phyloP scores from a whole-genome alignment of 30 jellyfish, hydroid and myxozoan species.

The Catostylus mosaicus region DNA sequence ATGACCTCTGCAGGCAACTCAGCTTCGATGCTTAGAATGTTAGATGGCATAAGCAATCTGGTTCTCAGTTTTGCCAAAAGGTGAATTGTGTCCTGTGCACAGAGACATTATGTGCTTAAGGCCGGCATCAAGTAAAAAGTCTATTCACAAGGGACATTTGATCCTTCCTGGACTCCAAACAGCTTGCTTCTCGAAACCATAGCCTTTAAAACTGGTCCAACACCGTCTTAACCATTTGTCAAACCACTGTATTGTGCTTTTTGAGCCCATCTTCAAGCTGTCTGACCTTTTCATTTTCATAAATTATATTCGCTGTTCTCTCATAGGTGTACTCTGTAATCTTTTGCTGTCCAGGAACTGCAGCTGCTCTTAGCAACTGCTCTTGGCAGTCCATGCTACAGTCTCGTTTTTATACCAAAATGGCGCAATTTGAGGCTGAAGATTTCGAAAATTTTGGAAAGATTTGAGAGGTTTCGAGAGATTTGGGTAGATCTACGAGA shows the following conservation, averaged over 20 bases:
- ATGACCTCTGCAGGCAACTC: slow-evolving; percentile 44
- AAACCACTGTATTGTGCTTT: slow-evolving; percentile 18
- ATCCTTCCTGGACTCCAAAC: slow-evolving; percentile 5
- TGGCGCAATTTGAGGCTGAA: too few relatives aligned
- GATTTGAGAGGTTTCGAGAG: too few relatives aligned
- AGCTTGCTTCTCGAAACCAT: slow-evolving; percentile 30
- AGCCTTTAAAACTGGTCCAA: slow-evolving; percentile 61
- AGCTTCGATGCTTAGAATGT: slow-evolving; percentile 24
- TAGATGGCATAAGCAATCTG: slow-evolving; percentile 10
- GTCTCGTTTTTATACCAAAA: too few relatives aligned
- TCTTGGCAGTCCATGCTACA: too few relatives aligned
- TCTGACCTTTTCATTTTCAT: slow-evolving; percentile 24
- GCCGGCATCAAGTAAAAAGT: slow-evolving; percentile 14
- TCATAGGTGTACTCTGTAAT: slow-evolving; percentile 27
- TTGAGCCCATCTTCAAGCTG: slow-evolving; percentile 10
- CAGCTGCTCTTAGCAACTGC: too few relatives aligned
- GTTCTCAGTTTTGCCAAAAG: slow-evolving; percentile 54
- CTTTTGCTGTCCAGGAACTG: slow-evolving; percentile 30
- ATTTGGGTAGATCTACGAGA: too few relatives aligned
- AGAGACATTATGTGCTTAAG: slow-evolving; percentile 14
- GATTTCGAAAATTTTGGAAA: too few relatives aligned
- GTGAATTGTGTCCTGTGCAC: slow-evolving; percentile 59
- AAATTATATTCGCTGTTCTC: slow-evolving; percentile 4
- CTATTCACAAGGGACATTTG: slow-evolving; percentile 27
- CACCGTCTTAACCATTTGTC: slow-evolving; percentile 64